phyloP scores from a whole-genome alignment of 2,888 invertebrate genomes.

The Acleris sparsana region DNA sequence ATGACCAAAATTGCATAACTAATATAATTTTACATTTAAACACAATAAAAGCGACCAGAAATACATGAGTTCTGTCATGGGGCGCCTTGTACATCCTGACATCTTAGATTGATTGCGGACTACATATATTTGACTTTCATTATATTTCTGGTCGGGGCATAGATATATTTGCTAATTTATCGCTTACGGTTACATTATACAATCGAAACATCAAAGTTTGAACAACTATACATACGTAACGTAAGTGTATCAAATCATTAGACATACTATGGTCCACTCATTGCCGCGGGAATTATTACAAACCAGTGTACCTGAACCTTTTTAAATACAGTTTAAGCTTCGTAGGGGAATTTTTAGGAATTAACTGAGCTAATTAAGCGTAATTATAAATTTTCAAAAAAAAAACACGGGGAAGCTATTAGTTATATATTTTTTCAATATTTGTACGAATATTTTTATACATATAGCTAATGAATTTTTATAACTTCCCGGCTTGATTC shows the following conservation, averaged over 20 bases:
- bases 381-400: too few species aligned
- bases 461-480: too few species aligned
- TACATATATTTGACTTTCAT: not conserved
- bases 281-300: too few species aligned
- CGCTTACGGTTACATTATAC: slow-evolving; percentile 13
- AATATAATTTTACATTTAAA: slow-evolving; percentile 12
- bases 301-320: too few species aligned
- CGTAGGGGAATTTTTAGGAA: too few species aligned
- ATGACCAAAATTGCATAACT: slow-evolving; percentile 47
- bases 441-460: too few species aligned
- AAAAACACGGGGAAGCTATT: too few species aligned
- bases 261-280: not conserved
- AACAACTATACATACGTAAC: not conserved
- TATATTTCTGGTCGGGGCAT: not conserved
- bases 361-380: not conserved
- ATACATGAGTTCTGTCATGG: slow-evolving; percentile 5
- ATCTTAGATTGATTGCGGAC: not conserved
- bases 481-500: too few species aligned
- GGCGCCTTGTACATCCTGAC: not conserved
- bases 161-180: slow-evolving; percentile 2
- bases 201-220: slow-evolving; percentile 3
- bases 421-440: too few species aligned
- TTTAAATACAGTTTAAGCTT: too few species aligned
- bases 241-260: not conserved
- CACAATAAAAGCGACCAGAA: slow-evolving; percentile 7